These are phyloP conservation scores for Pseudococcus jackbeardsleyi DNA, from an alignment of 2,888 invertebrate genomes.

Conservation along the genomic window DNA sequence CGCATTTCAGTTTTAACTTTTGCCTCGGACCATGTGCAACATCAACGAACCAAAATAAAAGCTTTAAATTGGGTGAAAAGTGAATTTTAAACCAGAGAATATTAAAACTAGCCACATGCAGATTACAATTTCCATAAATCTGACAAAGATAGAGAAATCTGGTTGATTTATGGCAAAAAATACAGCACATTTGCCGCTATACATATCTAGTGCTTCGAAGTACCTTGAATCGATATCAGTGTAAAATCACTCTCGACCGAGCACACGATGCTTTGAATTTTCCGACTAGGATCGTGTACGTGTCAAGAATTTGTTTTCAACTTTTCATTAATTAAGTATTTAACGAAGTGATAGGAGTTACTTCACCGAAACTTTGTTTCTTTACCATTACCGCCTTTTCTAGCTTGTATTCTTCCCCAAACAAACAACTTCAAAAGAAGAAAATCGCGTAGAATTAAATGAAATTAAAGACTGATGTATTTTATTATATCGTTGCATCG, in stretches of 20 bases:
- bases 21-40: not conserved
- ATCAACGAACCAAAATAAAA: not conserved
- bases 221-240: slow-evolving; percentile 24
- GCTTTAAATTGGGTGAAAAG: not conserved
- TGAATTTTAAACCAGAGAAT: not conserved
- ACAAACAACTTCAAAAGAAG: slow-evolving; percentile 55
- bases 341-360: slow-evolving; percentile 61
- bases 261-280: slow-evolving; percentile 55
- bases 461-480: slow-evolving; percentile 46
- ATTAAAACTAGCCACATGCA: not conserved
- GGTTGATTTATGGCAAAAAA: not conserved
- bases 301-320: slow-evolving; percentile 56
- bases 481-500: not conserved
- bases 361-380: slow-evolving; percentile 44
- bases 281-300: slow-evolving; percentile 46
- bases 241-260: slow-evolving; percentile 48
- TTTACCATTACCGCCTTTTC: slow-evolving; percentile 3
- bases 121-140: not conserved
- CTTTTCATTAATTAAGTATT: slow-evolving; percentile 61
- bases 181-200: not conserved
- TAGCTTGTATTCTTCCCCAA: slow-evolving; percentile 11
- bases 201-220: not conserved
- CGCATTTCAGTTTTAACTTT: not conserved
- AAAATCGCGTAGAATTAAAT: slow-evolving; percentile 47
- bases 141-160: not conserved